A percentile compares a stretch with the other conserved stretches of the same genome.
Conservation (phyloP, 2,888 invertebrate genomes). For the Clistopyga incitator region DNA sequence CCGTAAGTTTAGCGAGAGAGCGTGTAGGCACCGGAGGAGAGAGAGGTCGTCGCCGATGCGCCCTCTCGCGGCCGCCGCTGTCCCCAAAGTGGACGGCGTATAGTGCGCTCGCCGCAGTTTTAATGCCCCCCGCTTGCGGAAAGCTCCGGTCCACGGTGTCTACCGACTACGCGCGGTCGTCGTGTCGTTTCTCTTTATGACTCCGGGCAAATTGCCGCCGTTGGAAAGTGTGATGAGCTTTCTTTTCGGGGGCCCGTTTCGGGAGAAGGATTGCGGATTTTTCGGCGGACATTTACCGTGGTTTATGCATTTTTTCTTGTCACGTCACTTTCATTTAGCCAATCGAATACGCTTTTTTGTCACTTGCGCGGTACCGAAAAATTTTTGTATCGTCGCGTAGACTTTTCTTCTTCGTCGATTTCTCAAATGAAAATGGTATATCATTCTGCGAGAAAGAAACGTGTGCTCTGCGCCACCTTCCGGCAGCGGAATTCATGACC, state of each 20-base stretch:
- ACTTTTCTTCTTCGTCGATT: no score
- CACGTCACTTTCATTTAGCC: no score
- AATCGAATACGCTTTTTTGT: no score
- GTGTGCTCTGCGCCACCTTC: not conserved
- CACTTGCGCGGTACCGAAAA: no score
- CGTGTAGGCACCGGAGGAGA: slow-evolving; percentile 35
- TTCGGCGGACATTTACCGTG: no score
- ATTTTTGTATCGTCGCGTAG: no score
- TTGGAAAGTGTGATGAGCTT: not conserved
- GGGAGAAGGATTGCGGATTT: no score
- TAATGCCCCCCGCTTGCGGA: slow-evolving; percentile 31
- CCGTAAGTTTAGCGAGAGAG: slow-evolving; percentile 66
- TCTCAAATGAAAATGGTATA: no score
- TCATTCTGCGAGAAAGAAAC: no score
- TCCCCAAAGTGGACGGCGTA: not conserved
- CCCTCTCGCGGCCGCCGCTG: not conserved
- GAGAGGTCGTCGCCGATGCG: slow-evolving; percentile 49
- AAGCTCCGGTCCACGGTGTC: slow-evolving; percentile 9
- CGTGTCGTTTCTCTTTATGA: slow-evolving; percentile 18
- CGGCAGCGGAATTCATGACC: slow-evolving; percentile 6
- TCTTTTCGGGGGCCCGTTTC: no score
- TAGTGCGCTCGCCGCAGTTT: slow-evolving; percentile 40
- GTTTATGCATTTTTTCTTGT: no score
- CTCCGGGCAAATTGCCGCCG: not conserved
- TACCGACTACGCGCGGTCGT: not conserved